Evolutionary conservation across 2,113 vertebrate genomes (phyloP), one percentile per base, ranked within the genome.

Genomic region (Casuarius casuarius): DNA sequence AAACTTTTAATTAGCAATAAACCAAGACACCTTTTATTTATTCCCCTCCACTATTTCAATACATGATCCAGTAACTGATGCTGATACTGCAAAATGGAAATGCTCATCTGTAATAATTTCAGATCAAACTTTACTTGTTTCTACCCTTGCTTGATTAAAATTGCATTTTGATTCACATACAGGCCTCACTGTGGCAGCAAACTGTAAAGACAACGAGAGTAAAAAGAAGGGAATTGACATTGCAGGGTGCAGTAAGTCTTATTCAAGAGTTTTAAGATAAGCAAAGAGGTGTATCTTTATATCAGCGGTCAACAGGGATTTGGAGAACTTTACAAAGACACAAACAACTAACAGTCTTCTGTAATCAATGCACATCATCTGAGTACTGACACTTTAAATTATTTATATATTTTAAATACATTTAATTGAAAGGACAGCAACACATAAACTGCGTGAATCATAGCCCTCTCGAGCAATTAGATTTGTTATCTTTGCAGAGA

Each of bases 391-490:
- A 94, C 91, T 84, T 94, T 71, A 61, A 52, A 70, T 95, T 92
- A 95, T 95, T 96, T 95, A 90, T 94, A 85, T 94, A 96, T 96
- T 96, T 91, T 87, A 96, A 95, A 94, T 84, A 87, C 0, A 0
- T 70, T 75, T 94, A 96, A 93, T 87, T 93, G 92, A 93, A 94
- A 92, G 67, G 59, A 79, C n/a, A 85, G 42, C 73, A 92, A 82
- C 87, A 95, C 65, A 77, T 58, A 97, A 96, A 95, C 89, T 92
- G 73, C 81, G 96, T 94, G 89, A 97, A 94, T 95, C 93, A 95
- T 9, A 95, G 49, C 56, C 73, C 92, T 93, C 80, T 29, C 49
- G 18, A 82, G 90, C 80, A 94, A 94, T 96, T 95, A 94, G 40
- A 91, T 94, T 54, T 94, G 82, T 96, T 97, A 94, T 83, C 89